Conservation (phyloP, 2,797 vertebrate species). For the Craterocephalus amniculus region DNA sequence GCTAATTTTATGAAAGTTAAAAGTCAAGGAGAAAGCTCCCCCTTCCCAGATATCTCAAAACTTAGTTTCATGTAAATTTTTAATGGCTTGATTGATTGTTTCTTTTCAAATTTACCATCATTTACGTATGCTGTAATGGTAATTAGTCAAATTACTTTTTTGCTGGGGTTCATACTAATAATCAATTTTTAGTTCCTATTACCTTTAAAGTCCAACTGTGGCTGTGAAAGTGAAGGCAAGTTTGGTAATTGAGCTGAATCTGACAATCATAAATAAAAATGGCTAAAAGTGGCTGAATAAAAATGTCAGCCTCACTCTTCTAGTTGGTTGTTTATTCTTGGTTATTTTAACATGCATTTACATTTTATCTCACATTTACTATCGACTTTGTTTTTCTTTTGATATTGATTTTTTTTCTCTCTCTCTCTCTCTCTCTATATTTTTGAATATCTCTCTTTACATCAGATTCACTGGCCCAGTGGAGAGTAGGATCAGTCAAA, state of each 20-base stretch:
- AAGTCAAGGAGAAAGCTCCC: too few relatives aligned
- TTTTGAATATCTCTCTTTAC: conserved; percentile 28
- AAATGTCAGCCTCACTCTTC: conserved; percentile 29
- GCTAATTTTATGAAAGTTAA: too few relatives aligned
- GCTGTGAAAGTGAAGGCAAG: conserved; percentile 7
- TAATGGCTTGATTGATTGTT: not conserved
- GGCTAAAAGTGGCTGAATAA: too few relatives aligned
- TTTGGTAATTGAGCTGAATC: conserved; percentile 1
- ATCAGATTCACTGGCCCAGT: conserved; percentile 41
- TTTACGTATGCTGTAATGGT: conserved; percentile 5
- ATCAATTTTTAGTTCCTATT: conserved; percentile 13
- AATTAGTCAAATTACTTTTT: conserved; percentile 21
- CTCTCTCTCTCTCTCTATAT: conserved; percentile 25
- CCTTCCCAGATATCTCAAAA: too few relatives aligned
- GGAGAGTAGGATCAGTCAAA: conserved; percentile 56
- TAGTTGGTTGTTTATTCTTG: conserved; percentile 20
- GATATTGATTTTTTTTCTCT: conserved; percentile 25
- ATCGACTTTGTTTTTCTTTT: not conserved
- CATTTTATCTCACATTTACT: not conserved
- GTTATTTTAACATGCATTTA: conserved; percentile 25
- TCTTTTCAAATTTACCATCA: conserved; percentile 25
- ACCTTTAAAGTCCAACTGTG: not conserved
- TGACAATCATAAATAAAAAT: too few relatives aligned
- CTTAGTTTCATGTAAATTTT: too few relatives aligned
- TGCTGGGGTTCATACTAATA: conserved; percentile 2